Base-by-base conservation (phyloP, 2,113 vertebrate species). In the Calidris pygmaea region DNA sequence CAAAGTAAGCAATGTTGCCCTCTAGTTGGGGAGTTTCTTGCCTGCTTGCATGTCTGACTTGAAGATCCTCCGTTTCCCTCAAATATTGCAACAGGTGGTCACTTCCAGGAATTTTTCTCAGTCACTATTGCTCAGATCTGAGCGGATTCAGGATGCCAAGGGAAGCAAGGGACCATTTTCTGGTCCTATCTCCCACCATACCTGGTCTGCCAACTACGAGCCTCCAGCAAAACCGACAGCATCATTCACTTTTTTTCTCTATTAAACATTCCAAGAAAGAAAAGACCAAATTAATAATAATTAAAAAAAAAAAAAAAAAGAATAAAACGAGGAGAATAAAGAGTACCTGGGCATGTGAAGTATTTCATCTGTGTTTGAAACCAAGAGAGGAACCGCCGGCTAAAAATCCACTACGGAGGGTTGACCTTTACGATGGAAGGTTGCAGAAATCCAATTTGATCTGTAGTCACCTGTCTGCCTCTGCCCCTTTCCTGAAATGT, bases 381-480 rank as follows among this genome's bases (percentile, higher is more conserved):
- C 37, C 74, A 85, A 87, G 76, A 65, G 14, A 9, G 81, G 71
- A 84, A 92, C 48, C 14, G 15, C 60, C 10, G 19, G 82, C 75
- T 92, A 37, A 96, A 98, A 98, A 85, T 96, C 71, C 52, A 70
- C 30, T 78, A 43, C 1, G 9, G 52, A 96, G 70, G 52, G 73
- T 75, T 98, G 97, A 98, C 98, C 98, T 98, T 98, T 98, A 96
- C 90, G 96, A 85, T 53, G 82, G 96, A 97, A 98, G 95, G 96
- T 76, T 98, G 91, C 95, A 96, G 93, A 98, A 98, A 98, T 97
- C 92, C 95, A 96, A 97, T 98, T 98, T 98, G 97, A 98, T 98
- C 96, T 97, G 95, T 93, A 94, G 93, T 97, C 97, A 98, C 97
- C 97, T 98, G 95, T 94, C 96, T 97, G 96, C 96, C 84, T 97